These are phyloP conservation scores for Novumbra hubbsi DNA, from an alignment of 2,797 vertebrate genomes.

Conservation along the genomic window DNA sequence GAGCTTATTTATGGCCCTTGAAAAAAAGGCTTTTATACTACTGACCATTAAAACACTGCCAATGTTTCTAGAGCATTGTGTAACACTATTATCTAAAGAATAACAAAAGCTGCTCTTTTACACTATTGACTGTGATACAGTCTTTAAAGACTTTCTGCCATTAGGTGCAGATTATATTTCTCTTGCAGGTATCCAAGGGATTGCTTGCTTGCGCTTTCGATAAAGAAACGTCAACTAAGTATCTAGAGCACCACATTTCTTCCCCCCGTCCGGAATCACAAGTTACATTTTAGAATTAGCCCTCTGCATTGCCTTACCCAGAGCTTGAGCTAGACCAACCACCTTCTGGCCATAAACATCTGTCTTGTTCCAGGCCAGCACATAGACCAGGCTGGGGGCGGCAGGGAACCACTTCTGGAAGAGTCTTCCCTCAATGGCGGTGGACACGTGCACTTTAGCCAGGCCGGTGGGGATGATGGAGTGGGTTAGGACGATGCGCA, in stretches of 20 bases:
- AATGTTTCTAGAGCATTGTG: neutral
- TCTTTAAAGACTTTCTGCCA: neutral
- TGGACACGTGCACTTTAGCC: constrained; percentile 81
- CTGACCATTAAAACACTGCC: neutral
- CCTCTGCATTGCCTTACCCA: constrained; percentile 68
- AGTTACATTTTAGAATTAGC: neutral
- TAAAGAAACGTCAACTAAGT: neutral
- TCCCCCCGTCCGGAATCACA: neutral
- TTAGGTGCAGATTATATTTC: neutral
- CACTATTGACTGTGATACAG: neutral
- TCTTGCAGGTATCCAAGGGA: neutral
- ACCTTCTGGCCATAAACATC: constrained; percentile 88
- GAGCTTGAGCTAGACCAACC: constrained; percentile 79
- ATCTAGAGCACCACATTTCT: neutral
- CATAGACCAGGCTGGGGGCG: constrained; percentile 78
- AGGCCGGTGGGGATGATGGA: constrained; percentile 74
- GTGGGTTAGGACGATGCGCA: constrained; percentile 82
- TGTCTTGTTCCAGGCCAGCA: constrained; percentile 87
- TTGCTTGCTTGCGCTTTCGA: neutral
- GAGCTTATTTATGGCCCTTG: neutral
- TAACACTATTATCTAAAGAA: neutral
- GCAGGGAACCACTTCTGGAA: constrained; percentile 85
- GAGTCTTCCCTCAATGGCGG: constrained; percentile 81
- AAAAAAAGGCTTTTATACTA: neutral
- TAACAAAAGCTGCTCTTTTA: too few relatives aligned